A percentile compares a stretch with the other conserved stretches of the same genome.
These are phyloP conservation scores for Germaria angustata DNA, from an alignment of 2,888 invertebrate genomes.

Conservation along the genomic window DNA sequence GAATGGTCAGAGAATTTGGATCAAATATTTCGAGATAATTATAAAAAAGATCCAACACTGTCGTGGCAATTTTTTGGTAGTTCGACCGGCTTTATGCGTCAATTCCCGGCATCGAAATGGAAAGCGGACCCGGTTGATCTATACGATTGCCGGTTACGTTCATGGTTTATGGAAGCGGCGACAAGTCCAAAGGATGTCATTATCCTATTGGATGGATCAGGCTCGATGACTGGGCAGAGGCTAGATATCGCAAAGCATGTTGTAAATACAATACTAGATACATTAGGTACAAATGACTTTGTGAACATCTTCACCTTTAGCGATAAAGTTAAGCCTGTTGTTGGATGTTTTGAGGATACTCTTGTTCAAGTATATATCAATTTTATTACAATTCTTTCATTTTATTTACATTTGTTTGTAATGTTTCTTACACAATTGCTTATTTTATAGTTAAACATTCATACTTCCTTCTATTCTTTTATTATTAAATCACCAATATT, in stretches of 20 bases:
- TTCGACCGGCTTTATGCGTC: conserved; percentile 97
- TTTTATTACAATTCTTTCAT: conserved; percentile 30
- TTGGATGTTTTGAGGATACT: conserved; percentile 93
- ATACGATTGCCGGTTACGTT: conserved; percentile 95
- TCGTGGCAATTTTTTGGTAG: conserved; percentile 99
- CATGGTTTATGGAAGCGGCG: conserved; percentile 99
- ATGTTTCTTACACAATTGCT: not conserved
- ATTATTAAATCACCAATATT: conserved; percentile 11
- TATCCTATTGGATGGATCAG: conserved; percentile 92
- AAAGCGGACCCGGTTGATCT: conserved; percentile 91
- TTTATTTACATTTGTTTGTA: not conserved
- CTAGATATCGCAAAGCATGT: conserved; percentile 95
- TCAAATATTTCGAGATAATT: conserved; percentile 92
- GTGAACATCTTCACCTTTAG: conserved; percentile 97
- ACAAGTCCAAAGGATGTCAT: conserved; percentile 97
- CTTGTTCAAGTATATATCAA: conserved; percentile 89
- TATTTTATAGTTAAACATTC: not conserved
- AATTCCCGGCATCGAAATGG: conserved; percentile 95
- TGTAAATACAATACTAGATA: conserved; percentile 94
- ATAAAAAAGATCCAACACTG: conserved; percentile 90
- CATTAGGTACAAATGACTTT: conserved; percentile 98
- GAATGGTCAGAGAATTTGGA: conserved; percentile 97
- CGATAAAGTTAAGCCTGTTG: conserved; percentile 88
- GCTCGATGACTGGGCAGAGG: conserved; percentile 93
- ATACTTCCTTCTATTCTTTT: not conserved